Base-by-base conservation (phyloP, 2,888 invertebrate genomes). In the Miltochrista miniata region DNA sequence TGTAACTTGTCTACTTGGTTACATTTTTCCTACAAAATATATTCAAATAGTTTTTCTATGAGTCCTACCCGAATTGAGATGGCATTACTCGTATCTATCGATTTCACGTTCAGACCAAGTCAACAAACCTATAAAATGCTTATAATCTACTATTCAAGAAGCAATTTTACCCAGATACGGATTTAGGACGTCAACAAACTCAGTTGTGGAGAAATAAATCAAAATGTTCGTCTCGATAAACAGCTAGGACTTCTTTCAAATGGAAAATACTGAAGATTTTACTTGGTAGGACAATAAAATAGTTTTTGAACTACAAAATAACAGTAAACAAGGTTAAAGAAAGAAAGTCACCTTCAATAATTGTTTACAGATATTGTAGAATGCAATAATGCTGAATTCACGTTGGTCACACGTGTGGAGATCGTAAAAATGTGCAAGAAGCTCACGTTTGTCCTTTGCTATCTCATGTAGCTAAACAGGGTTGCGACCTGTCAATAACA, bases 281-380 rank as follows among this genome's bases (percentile, higher is more conserved):
- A 47, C 36, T 63, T 53, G 12, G 51, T 52, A 51, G 58, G 58
- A 55, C 35, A 15, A 55, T 60, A 59, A 62, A 65, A 56, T 14
- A 50, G 42, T 56, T 56, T 56, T 51, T 56, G 45, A 45, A 24
- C 18, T 59, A 45, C 59, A 67, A 62, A 56, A 24, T 48, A 49
- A 31, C 48, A 51, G 56, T 58, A 66, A 70, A 73, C 66, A 68
- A 71, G 62, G 57, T 64, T 66, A 68, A 61, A 68, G 68, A 63
- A 63, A 41, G 45, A 68, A 65, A 64, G 67, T 68, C 59, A 72
- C 72, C 70, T 72, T 66, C 64, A 67, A 73, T 70, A 70, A 69
- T 70, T 62, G 64, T 66, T 70, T 59, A 69, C 56, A 39, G 48
- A 51, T 54, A 52, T 47, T 53, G 54, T 59, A 12, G 45, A 47